Conservation (phyloP, 2,113 vertebrate genomes). For the Oreochromis aureus region DNA sequence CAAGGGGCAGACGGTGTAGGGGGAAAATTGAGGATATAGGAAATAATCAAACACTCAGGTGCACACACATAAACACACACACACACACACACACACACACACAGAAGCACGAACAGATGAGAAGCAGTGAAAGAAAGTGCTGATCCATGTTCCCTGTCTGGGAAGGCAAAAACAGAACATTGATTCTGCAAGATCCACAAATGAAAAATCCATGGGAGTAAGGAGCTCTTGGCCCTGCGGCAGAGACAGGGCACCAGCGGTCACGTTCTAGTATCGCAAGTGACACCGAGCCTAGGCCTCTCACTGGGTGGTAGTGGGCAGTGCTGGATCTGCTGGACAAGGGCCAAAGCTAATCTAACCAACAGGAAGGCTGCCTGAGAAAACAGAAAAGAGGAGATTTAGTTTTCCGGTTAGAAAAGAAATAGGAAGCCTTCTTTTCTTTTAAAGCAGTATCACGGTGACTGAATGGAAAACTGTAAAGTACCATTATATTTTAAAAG, state of each 20-base stretch:
- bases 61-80: not conserved
- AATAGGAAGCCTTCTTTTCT: not conserved
- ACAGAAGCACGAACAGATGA: slow-evolving; percentile 22
- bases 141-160: slow-evolving; percentile 64
- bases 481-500: not conserved
- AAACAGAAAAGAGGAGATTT: not conserved
- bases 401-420: not conserved
- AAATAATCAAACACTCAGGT: slow-evolving; percentile 15
- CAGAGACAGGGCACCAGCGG: slow-evolving; percentile 48
- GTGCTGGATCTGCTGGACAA: slow-evolving; percentile 24
- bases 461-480: not conserved
- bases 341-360: slow-evolving; percentile 30
- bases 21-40: slow-evolving; percentile 56
- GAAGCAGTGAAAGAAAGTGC: slow-evolving; percentile 52
- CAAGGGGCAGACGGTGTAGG: slow-evolving; percentile 30
- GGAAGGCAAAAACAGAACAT: slow-evolving; percentile 71
- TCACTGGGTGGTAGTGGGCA: slow-evolving; percentile 2
- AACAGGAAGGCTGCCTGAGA: not conserved
- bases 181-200: slow-evolving; percentile 73
- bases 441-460: not conserved
- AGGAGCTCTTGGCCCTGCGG: slow-evolving; percentile 58
- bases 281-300: slow-evolving; percentile 19
- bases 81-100: not conserved
- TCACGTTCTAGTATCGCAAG: slow-evolving; percentile 47
- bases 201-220: slow-evolving; percentile 76